Base-by-base conservation (phyloP, 2,888 invertebrate species). In the Eristalinus sepulchralis region DNA sequence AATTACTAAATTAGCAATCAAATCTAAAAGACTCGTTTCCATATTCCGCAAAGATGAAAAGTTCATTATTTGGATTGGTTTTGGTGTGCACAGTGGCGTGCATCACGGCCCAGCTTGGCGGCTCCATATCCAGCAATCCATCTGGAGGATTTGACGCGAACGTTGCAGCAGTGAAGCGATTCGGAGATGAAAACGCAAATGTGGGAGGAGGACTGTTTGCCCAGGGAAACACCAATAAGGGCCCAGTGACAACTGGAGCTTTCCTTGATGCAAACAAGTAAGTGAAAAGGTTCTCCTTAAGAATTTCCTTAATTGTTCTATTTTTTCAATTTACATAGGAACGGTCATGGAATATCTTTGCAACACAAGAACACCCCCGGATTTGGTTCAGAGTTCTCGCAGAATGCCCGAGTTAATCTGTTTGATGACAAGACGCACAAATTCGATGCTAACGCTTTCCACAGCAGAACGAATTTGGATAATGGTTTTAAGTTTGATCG, bases 201-300 rank as follows among this genome's bases (percentile, higher is more conserved):
- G 88, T 89, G 1, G 72, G 81, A 0, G 90, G 88, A 10, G 91
- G 91, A 11, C 90, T 90, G 0, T 91, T 91, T 86, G 91, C 90
- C 0, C 55, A 83, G 6, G 90, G 89, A 13, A 89, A 90, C 36
- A 88, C 88, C 13, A 9, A 20, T 0, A 85, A 57, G 0, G 90
- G 89, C 5, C 90, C 91, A 11, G 89, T 90, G 2, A 90, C 91
- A 3, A 90, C 89, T 3, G 91, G 91, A 20, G 88, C 89, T 0
- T 90, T 89, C 75, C 90, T 88, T 22, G 89, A 88, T 59, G 81
- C 89, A 0, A 91, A 91, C 80, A 88, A 89, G 91, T 91, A 89
- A 90, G 91, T 89, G 10, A 6, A 5, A 3, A 33, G 1, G 24
- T 13, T 22, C n/a, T 10, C 9, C 5, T 1, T 22, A 17, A 17